Conservation (phyloP, 2,888 invertebrate species). For the Cerastis leucographa region DNA sequence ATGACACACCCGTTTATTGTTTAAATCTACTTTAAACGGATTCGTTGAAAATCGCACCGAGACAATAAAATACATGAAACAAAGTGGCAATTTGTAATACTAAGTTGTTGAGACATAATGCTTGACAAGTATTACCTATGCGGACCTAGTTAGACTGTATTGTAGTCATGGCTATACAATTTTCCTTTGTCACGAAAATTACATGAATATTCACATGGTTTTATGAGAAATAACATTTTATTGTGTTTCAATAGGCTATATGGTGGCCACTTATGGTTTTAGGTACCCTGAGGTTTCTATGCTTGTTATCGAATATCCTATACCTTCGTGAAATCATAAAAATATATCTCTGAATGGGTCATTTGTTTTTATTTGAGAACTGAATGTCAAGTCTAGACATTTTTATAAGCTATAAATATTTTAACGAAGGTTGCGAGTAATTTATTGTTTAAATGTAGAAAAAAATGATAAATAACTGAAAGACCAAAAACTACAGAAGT, state of each 20-base stretch:
- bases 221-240: slow-evolving; percentile 41
- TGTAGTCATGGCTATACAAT: slow-evolving; percentile 49
- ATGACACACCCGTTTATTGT: slow-evolving; percentile 6
- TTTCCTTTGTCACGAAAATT: slow-evolving; percentile 60
- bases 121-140: slow-evolving; percentile 27
- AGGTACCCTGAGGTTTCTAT: not conserved
- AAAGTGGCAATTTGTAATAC: slow-evolving; percentile 1
- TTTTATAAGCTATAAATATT: slow-evolving; percentile 1
- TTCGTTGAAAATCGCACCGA: slow-evolving; percentile 19
- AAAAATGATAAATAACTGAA: too few relatives aligned
- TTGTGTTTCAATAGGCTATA: slow-evolving; percentile 39
- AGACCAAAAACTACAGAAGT: not conserved
- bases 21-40: slow-evolving; percentile 22
- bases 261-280: slow-evolving; percentile 4
- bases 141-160: slow-evolving; percentile 42
- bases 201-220: slow-evolving; percentile 53
- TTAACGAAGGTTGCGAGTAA: not conserved
- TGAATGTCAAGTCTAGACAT: slow-evolving; percentile 1
- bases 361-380: slow-evolving; percentile 25
- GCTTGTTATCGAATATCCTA: slow-evolving; percentile 1
- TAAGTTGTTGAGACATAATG: slow-evolving; percentile 30
- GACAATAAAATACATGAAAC: slow-evolving; percentile 12
- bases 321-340: slow-evolving; percentile 7
- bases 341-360: not conserved
- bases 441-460: not conserved